A percentile compares a stretch with the other conserved stretches of the same genome.
Evolutionary conservation across 92 coral and sea anemone species (phyloP).

Genomic region (Heliopora coerulea): DNA sequence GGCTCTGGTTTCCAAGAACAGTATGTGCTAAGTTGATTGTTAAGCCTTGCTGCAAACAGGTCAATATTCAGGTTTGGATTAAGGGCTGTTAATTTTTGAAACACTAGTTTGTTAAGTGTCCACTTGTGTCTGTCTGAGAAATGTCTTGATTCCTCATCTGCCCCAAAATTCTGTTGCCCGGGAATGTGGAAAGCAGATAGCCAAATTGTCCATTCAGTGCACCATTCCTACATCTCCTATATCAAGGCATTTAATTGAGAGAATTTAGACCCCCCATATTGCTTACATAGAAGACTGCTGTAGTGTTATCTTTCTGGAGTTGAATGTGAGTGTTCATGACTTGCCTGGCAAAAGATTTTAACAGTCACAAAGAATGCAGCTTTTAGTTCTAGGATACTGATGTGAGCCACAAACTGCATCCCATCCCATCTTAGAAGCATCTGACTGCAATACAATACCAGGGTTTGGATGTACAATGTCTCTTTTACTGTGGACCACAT

Average conservation of each 20-base stretch:
- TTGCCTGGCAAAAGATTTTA: slow-evolving; percentile 46
- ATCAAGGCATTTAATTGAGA: slow-evolving; percentile 42
- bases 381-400: slow-evolving; percentile 47
- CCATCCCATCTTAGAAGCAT: no score
- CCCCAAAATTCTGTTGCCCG: slow-evolving; percentile 44
- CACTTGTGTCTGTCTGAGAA: slow-evolving; percentile 49
- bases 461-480: no score
- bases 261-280: slow-evolving; percentile 49
- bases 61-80: slow-evolving; percentile 50
- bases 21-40: slow-evolving; percentile 41
- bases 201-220: slow-evolving; percentile 36
- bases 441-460: no score
- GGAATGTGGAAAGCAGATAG: slow-evolving; percentile 47
- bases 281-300: no score
- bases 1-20: slow-evolving; percentile 61
- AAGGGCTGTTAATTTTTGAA: slow-evolving; percentile 26
- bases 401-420: no score
- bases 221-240: slow-evolving; percentile 58
- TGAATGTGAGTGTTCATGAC: slow-evolving; percentile 41
- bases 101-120: slow-evolving; percentile 33
- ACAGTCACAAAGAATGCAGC: slow-evolving; percentile 64
- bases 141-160: slow-evolving; percentile 23
- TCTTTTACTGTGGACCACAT: no score
- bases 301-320: slow-evolving; percentile 50
- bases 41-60: slow-evolving; percentile 34